phyloP scores from a whole-genome alignment of 2,797 vertebrate genomes.

The Remorina albescens region DNA sequence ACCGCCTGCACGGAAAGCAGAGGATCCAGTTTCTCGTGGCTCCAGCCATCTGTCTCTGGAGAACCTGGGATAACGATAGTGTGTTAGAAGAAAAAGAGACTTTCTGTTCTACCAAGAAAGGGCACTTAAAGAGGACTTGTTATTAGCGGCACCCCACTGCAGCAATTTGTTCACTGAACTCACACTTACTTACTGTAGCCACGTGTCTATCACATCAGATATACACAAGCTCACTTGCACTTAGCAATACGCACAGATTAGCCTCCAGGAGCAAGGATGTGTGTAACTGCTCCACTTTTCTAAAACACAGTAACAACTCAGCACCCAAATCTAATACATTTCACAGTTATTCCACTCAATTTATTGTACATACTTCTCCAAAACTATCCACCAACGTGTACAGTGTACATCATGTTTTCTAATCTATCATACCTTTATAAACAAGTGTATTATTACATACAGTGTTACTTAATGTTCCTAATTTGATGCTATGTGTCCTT shows the following conservation, averaged over 20 bases:
- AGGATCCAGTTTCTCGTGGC: constrained; percentile 69
- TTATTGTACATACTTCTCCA: constrained; percentile 60
- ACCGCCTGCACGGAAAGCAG: constrained; percentile 19
- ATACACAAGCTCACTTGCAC: constrained; percentile 50
- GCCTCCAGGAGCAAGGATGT: constrained; percentile 19
- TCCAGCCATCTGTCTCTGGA: constrained; percentile 59
- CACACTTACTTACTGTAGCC: constrained; percentile 17
- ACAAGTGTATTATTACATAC: constrained; percentile 30
- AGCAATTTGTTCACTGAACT: constrained; percentile 53
- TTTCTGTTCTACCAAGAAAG: constrained; percentile 55
- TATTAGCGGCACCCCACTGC: constrained; percentile 35
- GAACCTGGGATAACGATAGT: constrained; percentile 32
- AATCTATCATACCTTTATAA: constrained; percentile 44
- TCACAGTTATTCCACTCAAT: constrained; percentile 35
- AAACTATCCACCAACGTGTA: constrained; percentile 43
- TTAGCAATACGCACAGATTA: constrained; percentile 28
- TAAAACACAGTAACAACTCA: constrained; percentile 8
- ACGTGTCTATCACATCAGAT: constrained; percentile 11
- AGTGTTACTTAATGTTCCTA: constrained; percentile 25
- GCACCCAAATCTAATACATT: constrained; percentile 47
- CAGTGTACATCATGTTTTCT: constrained; percentile 40
- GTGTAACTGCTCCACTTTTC: constrained; percentile 21
- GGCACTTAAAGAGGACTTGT: constrained; percentile 55
- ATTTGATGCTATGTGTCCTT: constrained; percentile 10
- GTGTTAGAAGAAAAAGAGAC: constrained; percentile 27